Conservation (phyloP, 2,888 invertebrate genomes). For the Apotomis capreana region DNA sequence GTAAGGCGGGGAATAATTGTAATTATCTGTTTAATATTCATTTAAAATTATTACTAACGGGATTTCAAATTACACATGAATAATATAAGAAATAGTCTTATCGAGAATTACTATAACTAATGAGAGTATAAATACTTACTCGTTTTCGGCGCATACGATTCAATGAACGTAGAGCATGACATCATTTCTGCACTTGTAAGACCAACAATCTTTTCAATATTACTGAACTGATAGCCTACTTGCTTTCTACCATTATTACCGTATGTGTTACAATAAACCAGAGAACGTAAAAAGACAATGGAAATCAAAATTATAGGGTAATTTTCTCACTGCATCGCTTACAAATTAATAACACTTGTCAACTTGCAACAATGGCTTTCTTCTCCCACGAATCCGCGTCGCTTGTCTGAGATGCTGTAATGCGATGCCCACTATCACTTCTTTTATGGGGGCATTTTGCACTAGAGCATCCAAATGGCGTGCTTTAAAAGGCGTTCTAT, state of each 20-base stretch:
- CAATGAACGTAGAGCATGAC: too few species aligned
- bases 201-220: too few species aligned
- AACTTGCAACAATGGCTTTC: slow-evolving; percentile 61
- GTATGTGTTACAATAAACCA: slow-evolving; percentile 1
- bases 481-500: slow-evolving; percentile 13
- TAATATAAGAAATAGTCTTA: too few species aligned
- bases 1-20: background rate
- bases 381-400: slow-evolving; percentile 66
- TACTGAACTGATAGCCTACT: background rate
- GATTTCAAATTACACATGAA: too few species aligned
- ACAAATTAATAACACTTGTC: slow-evolving; percentile 38
- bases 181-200: too few species aligned
- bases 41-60: background rate
- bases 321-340: slow-evolving; percentile 40
- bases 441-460: slow-evolving; percentile 29
- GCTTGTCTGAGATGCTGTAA: slow-evolving; percentile 31
- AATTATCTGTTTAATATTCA: background rate
- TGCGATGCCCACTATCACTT: slow-evolving; percentile 22
- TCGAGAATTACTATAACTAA: too few species aligned
- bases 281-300: slow-evolving; percentile 9
- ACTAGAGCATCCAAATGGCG: slow-evolving; percentile 28
- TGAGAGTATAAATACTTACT: too few species aligned
- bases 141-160: too few species aligned
- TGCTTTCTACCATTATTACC: background rate
- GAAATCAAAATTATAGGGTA: slow-evolving; percentile 6